A percentile compares a stretch with the other conserved stretches of the same genome.
phyloP scores from a whole-genome alignment of 2,888 invertebrate genomes.

The Blastobasis adustella region DNA sequence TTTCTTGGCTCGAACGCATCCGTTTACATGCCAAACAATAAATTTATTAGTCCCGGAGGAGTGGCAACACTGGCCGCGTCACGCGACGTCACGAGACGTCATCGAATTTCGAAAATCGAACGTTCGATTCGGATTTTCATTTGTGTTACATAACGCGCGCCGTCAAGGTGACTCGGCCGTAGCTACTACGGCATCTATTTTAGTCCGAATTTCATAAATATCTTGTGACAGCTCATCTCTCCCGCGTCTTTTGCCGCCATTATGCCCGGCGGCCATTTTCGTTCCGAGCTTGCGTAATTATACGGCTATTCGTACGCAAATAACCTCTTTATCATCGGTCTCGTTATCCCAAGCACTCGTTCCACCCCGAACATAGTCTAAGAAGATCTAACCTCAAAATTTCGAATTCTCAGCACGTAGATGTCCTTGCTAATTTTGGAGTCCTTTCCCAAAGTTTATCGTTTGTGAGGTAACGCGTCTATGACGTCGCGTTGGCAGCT shows the following conservation, averaged over 20 bases:
- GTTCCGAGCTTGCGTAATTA: constrained; percentile 55
- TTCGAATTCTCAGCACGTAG: constrained; percentile 20
- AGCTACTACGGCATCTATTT: constrained; percentile 70
- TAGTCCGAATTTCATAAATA: constrained; percentile 73
- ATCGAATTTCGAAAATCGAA: constrained; percentile 47
- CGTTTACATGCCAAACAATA: constrained; percentile 76
- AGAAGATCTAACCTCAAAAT: constrained; percentile 15
- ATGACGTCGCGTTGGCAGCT: constrained; percentile 66
- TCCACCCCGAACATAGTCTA: constrained; percentile 26
- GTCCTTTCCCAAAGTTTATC: constrained; percentile 68
- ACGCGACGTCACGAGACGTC: constrained; percentile 64
- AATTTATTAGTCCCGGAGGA: constrained; percentile 72
- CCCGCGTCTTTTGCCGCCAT: constrained; percentile 59
- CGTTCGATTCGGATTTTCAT: constrained; percentile 31
- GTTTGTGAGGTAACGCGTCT: constrained; percentile 65
- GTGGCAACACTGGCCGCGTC: constrained; percentile 67
- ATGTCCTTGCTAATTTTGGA: constrained; percentile 72
- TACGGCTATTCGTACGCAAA: constrained; percentile 10
- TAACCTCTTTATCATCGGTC: no score
- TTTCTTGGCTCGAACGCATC: constrained; percentile 75
- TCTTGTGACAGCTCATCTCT: constrained; percentile 71
- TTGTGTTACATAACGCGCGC: constrained; percentile 53
- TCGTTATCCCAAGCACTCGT: constrained; percentile 23
- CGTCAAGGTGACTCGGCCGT: constrained; percentile 70
- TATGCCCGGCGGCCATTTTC: constrained; percentile 53